Evolutionary conservation across 1,140 invertebrate genomes (phyloP), one percentile per base, ranked within the genome.

Genomic region (Bombus impatiens): DNA sequence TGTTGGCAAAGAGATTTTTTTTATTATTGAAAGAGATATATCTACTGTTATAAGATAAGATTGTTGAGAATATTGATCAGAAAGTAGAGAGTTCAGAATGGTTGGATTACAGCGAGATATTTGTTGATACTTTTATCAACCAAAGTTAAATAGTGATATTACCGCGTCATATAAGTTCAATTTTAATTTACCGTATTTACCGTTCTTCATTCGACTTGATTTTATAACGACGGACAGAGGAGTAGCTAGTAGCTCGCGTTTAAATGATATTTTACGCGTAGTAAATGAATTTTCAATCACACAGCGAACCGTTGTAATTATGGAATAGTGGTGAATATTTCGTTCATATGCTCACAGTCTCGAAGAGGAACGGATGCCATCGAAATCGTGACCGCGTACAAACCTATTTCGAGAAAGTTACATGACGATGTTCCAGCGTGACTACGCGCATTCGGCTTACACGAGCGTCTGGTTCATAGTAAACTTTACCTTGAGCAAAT

Each of bases 331-430:
- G 13, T 28, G 40, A 62, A n/a, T 62, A 42, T 59, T 82, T 74
- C 53, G 32, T 68, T 44, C n/a, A 72, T 15, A 68, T 12, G 42
- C 32, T 25, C 32, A 65, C 35, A 13, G 40, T 42, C 18, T 47
- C 32, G 32, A 12, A 65, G 57, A 72, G 59, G 32, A 77, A 53
- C 59, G 40, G 32, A 77, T 83, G 42, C 74, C 81, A 83, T 83
- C 59, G 74, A 68, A 77, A 83, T 83, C 35, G 42, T 59, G 81
- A 77, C 72, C 81, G 59, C 74, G 81, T 82, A 40, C 81, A 83
- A 44, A 42, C 81, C 81, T 83, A 83, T 77, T 77, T 83, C 72
- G 81, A 83, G 81, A 72, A 72, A 72, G 40, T n/a, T 72, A 72
- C 28, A 72, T 13, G 70, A 71, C 70, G 70, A 42, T 72, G 40